phyloP scores from a whole-genome alignment of 2,797 vertebrate genomes.

The Cottoperca gobio region DNA sequence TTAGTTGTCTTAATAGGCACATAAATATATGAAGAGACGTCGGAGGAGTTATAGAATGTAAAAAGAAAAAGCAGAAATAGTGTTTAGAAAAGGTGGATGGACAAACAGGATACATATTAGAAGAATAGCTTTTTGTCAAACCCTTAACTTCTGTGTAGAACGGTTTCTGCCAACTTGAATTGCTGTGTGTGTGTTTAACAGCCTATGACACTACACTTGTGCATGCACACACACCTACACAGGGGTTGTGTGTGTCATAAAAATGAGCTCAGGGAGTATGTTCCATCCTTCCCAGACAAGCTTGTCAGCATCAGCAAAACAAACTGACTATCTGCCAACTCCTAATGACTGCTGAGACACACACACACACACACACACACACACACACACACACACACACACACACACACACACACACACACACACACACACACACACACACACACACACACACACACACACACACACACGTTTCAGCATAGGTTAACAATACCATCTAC shows the following conservation, averaged over 20 bases:
- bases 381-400: too few relatives aligned
- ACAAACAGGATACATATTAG: conserved; percentile 39
- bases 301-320: conserved; percentile 68
- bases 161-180: conserved; percentile 51
- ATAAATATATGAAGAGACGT: neutral
- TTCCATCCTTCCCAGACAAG: conserved; percentile 54
- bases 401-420: too few relatives aligned
- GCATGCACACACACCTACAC: conserved; percentile 25
- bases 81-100: neutral
- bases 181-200: conserved; percentile 43
- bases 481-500: conserved; percentile 16
- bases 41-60: neutral
- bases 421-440: too few relatives aligned
- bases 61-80: neutral
- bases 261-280: conserved; percentile 66
- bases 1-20: neutral
- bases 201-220: conserved; percentile 40
- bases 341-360: conserved; percentile 69
- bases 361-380: conserved; percentile 19
- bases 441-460: too few relatives aligned
- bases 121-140: conserved; percentile 41
- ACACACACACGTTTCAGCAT: too few relatives aligned
- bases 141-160: conserved; percentile 37
- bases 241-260: conserved; percentile 47
- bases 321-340: conserved; percentile 61